Conservation (phyloP, 2,888 invertebrate species). For the Philopedon plagiatum region DNA sequence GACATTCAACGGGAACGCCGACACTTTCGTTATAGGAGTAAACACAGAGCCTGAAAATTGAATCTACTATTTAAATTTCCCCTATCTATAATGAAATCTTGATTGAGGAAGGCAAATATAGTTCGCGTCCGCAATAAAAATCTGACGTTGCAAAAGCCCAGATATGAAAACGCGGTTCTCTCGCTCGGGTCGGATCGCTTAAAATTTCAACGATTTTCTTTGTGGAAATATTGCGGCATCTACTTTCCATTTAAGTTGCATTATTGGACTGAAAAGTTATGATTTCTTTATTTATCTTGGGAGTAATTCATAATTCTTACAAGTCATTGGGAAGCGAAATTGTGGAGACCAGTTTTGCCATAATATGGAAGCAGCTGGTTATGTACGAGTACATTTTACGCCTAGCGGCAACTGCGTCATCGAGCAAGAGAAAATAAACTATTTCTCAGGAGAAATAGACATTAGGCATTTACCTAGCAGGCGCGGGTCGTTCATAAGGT, state of each 20-base stretch:
- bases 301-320: conserved; percentile 13
- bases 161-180: conserved; percentile 28
- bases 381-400: too few relatives aligned
- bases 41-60: conserved; percentile 59
- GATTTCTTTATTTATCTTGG: background rate
- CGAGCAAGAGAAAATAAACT: too few relatives aligned
- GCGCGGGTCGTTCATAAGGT: too few relatives aligned
- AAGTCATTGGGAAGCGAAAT: too few relatives aligned
- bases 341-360: too few relatives aligned
- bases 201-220: conserved; percentile 24
- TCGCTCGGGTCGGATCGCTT: conserved; percentile 17
- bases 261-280: conserved; percentile 23
- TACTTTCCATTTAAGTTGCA: conserved; percentile 21
- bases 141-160: conserved; percentile 64
- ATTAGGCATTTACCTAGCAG: too few relatives aligned
- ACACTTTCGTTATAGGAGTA: conserved; percentile 19
- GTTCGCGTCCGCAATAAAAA: conserved; percentile 66
- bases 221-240: conserved; percentile 25
- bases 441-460: too few relatives aligned
- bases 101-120: conserved; percentile 67
- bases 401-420: too few relatives aligned
- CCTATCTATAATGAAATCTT: conserved; percentile 70
- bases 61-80: conserved; percentile 68
- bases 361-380: too few relatives aligned
- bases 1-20: conserved; percentile 13